These are phyloP conservation scores for Alcedo quadribrachys DNA, from an alignment of 2,797 vertebrate genomes.

Conservation along the genomic window DNA sequence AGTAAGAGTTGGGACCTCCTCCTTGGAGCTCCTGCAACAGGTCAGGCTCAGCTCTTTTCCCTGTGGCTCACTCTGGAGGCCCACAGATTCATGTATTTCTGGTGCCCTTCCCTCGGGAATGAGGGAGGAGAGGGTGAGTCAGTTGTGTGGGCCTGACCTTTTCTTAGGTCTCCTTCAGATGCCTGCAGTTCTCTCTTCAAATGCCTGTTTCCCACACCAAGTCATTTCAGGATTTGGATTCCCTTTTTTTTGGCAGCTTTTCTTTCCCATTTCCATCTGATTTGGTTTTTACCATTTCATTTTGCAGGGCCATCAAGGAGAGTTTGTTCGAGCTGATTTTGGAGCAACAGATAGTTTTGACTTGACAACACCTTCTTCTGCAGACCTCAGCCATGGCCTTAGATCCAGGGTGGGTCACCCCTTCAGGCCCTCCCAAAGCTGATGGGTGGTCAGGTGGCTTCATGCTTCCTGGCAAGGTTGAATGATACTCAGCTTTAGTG, in stretches of 20 bases:
- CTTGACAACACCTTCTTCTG: conserved; percentile 25
- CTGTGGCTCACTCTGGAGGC: neutral
- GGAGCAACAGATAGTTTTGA: conserved; percentile 48
- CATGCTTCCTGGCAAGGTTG: neutral
- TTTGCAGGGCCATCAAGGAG: conserved; percentile 59
- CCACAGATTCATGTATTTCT: neutral
- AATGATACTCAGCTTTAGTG: neutral
- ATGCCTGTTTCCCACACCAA: conserved; percentile 12
- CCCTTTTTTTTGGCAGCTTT: conserved; percentile 48
- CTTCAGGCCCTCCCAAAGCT: neutral
- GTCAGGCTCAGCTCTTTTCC: neutral
- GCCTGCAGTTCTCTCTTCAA: conserved; percentile 35
- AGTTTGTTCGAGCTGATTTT: conserved; percentile 41
- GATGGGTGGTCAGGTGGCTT: neutral
- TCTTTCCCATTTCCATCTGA: conserved; percentile 40
- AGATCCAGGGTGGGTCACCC: neutral
- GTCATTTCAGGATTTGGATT: conserved; percentile 58
- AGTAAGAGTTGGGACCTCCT: neutral
- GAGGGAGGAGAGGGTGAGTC: neutral
- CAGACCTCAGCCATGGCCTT: conserved; percentile 30
- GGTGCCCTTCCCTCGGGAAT: neutral
- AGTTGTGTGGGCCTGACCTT: conserved; percentile 2
- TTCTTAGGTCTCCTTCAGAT: conserved; percentile 56
- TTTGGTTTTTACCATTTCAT: conserved; percentile 57
- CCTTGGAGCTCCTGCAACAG: neutral